Evolutionary conservation across 1,140 invertebrate genomes (phyloP).

Genomic region (Heliconius congener): DNA sequence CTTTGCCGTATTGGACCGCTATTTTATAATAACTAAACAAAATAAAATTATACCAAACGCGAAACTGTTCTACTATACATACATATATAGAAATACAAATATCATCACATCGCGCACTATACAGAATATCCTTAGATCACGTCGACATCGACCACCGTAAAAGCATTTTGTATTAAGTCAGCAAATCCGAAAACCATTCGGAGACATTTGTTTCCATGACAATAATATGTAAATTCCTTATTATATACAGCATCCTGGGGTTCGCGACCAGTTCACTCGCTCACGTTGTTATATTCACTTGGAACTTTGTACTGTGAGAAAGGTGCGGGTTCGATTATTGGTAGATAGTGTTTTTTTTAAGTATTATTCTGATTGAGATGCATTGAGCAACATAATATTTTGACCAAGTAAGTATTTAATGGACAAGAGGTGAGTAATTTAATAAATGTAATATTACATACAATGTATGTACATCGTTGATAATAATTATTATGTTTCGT

Average conservation of each 20-base stretch:
- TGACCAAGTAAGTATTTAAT: no score
- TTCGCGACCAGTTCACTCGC: constrained; percentile 2
- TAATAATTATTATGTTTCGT: no score
- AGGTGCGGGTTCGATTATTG: not conserved
- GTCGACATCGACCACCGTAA: constrained; percentile 63
- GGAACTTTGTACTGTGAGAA: not conserved
- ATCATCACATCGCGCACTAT: constrained; percentile 5
- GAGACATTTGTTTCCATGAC: constrained; percentile 75
- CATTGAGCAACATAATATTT: no score
- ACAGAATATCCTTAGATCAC: constrained; percentile 54
- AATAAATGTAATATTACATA: no score
- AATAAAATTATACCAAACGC: no score
- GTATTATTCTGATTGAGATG: not conserved
- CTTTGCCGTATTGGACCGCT: no score
- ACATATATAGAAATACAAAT: not conserved
- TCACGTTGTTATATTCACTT: not conserved
- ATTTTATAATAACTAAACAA: no score
- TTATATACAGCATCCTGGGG: constrained; percentile 34
- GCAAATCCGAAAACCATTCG: constrained; percentile 74
- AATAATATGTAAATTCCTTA: constrained; percentile 66
- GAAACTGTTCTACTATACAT: no score
- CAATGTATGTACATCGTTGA: no score
- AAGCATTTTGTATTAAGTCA: constrained; percentile 77
- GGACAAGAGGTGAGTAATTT: no score
- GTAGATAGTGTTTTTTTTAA: not conserved